These are phyloP conservation scores for Chymomyza fuscimana DNA, from an alignment of 2,888 invertebrate genomes.

Conservation along the genomic window DNA sequence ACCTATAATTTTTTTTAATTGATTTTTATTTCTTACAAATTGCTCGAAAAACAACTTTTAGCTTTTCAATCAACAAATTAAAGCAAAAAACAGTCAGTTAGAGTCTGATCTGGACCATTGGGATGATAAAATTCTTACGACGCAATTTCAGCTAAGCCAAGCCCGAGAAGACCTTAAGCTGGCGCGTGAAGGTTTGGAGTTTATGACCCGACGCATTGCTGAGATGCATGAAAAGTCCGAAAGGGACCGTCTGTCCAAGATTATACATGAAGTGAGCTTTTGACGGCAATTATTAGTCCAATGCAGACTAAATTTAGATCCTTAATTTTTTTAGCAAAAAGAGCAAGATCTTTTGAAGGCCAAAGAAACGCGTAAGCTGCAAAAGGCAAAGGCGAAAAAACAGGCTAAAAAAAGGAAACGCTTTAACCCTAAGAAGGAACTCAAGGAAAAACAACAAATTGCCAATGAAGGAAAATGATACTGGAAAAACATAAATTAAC, in stretches of 20 bases:
- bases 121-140: slow-evolving; percentile 14
- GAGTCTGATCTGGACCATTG: background rate
- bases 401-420: background rate
- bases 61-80: too few species aligned
- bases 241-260: background rate
- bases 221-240: slow-evolving; percentile 13
- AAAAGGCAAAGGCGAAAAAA: background rate
- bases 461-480: background rate
- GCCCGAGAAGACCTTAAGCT: background rate
- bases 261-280: too few species aligned
- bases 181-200: background rate
- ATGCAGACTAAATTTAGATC: too few species aligned
- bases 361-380: background rate
- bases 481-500: slow-evolving; percentile 11
- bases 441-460: too few species aligned
- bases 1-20: too few species aligned
- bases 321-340: background rate
- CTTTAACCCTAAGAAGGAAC: background rate
- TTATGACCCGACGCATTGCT: slow-evolving; percentile 28
- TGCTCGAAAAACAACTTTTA: too few species aligned
- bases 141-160: background rate
- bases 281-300: too few species aligned
- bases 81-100: too few species aligned
- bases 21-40: too few species aligned
- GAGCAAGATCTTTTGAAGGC: background rate